Percentiles rank a stretch among this genome's conserved stretches.
phyloP scores from a whole-genome alignment of 2,113 vertebrate species.

The Anguilla rostrata region DNA sequence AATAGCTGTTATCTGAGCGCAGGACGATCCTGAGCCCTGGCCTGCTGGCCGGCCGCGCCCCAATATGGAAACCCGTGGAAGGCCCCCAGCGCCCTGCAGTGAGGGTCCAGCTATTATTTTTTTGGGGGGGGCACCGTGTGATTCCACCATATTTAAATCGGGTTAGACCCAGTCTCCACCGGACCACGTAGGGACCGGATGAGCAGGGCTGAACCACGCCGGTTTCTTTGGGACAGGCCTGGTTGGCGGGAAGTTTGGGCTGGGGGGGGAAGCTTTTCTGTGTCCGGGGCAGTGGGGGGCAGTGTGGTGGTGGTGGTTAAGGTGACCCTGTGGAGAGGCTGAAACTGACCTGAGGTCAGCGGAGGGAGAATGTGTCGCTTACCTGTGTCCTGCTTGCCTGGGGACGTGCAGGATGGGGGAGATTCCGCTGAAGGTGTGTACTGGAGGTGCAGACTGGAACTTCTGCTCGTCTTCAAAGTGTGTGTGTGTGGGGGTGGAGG shows the following conservation, averaged over 20 bases:
- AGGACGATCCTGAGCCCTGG: background rate
- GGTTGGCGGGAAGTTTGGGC: background rate
- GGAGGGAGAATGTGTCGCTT: slow-evolving; percentile 36
- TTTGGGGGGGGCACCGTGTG: background rate
- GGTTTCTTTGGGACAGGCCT: background rate
- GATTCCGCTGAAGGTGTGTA: background rate
- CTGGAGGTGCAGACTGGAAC: background rate
- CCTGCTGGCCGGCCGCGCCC: background rate
- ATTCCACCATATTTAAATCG: background rate
- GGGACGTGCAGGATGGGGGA: slow-evolving; percentile 14
- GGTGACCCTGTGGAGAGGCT: background rate
- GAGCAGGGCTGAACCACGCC: background rate
- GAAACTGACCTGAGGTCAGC: background rate
- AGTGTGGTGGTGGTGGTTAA: background rate
- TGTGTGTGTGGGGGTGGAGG: background rate
- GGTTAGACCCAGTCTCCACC: slow-evolving; percentile 1
- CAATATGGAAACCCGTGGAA: slow-evolving; percentile 5
- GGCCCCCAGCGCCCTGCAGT: background rate
- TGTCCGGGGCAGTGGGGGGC: background rate
- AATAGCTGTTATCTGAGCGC: background rate
- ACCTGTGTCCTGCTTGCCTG: slow-evolving; percentile 35
- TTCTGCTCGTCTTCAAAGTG: background rate
- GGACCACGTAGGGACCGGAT: slow-evolving; percentile 17
- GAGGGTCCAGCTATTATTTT: background rate
- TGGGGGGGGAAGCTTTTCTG: slow-evolving; percentile 10